Base-by-base conservation (phyloP, 2,797 vertebrate species). In the Silurus aristotelis region DNA sequence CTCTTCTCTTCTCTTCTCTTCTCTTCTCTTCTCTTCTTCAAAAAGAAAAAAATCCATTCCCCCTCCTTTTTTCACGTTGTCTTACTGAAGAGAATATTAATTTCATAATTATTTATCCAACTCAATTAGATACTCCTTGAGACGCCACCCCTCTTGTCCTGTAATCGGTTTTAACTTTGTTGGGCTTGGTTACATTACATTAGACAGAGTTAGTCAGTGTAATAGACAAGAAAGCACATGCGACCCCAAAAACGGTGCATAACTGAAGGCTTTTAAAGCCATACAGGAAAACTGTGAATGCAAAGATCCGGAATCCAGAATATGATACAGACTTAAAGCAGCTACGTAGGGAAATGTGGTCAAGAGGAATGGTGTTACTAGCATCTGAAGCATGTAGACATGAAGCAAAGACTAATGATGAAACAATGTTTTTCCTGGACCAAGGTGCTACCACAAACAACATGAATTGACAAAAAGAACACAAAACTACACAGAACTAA, bases 161-260 rank as follows among this genome's bases (percentile, higher is more conserved):
- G 87, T 91, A 91, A 91, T 91, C 86, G 15, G 19, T 89, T 91
- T 91, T 90, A 90, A 91, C 91, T 91, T 91, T 78, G 82, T 68
- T 84, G 88, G 90, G 89, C 89, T 90, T 89, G 90, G 90, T 87
- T 89, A 86, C 83, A 83, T 90, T 90, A 80, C 78, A 87, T 87
- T 88, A 89, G 88, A 72, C 87, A 89, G 87, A 85, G 89, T 88
- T 84, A 22, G 82, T 83, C 67, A 83, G 27, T 83, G 27, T 79
- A 76, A 82, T 75, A 79, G 63, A 83, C 31, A 72, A 84, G 76
- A 46, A 27, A 13, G 61, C 15, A 15, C 14, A 76, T 70, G 19
- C 43, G 12, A 38, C 13, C 19, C 71, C 58, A 52, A 64, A 58
- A 56, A 63, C 63, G 70, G 70, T 25, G 43, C 43, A 68, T 70